Evolutionary conservation across 2,113 vertebrate species (phyloP).

Genomic region (Crocuta crocuta): DNA sequence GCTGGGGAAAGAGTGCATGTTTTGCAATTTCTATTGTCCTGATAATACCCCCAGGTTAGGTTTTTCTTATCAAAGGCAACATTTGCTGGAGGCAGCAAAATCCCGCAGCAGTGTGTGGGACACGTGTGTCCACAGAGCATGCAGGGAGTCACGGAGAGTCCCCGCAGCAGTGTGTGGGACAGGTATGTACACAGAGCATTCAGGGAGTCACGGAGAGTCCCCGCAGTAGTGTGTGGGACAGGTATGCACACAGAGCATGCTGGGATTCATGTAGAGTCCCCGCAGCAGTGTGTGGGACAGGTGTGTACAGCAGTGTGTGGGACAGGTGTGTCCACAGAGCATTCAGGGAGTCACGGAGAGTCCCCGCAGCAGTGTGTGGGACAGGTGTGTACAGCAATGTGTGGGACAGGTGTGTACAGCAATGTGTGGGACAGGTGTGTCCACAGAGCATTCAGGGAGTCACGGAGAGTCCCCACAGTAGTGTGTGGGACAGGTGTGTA

Average conservation of each 20-base stretch:
- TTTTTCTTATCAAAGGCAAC: background rate
- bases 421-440: accelerated
- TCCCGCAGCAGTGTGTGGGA: accelerated
- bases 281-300: accelerated
- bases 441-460: accelerated
- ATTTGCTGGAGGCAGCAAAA: background rate
- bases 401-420: too few species aligned
- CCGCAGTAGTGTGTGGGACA: accelerated
- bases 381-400: too few species aligned
- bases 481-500: accelerated
- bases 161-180: accelerated
- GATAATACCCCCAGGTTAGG: background rate
- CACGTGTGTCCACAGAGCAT: accelerated
- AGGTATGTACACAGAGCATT: accelerated
- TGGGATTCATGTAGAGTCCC: background rate
- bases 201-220: background rate
- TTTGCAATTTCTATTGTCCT: background rate
- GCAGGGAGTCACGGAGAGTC: background rate
- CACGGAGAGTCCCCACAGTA: background rate
- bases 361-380: too few species aligned
- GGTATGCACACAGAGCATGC: accelerated
- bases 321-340: accelerated
- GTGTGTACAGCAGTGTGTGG: too few species aligned
- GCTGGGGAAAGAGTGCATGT: accelerated
- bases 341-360: background rate